Conservation (phyloP, 35 echinoderm and acorn worm genomes). For the Patiria miniata region DNA sequence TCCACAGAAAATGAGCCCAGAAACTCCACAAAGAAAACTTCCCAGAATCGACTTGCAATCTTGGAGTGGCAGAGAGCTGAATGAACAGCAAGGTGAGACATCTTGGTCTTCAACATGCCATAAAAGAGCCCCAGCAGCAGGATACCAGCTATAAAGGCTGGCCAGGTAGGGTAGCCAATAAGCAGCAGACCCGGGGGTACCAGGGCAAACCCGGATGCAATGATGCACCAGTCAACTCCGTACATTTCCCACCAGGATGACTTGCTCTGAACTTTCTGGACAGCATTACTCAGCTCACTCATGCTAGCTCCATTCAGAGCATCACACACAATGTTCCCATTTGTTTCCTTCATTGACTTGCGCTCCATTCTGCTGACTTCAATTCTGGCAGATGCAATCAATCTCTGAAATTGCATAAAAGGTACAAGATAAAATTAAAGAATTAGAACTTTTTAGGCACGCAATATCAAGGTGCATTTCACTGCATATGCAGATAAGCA, state of each 20-base stretch:
- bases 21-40: constrained; percentile 76
- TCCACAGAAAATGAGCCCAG: constrained; percentile 60
- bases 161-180: constrained; percentile 11
- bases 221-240: constrained; percentile 78
- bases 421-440: too few species aligned
- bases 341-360: background rate
- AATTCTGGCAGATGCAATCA: too few species aligned
- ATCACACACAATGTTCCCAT: background rate
- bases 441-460: too few species aligned
- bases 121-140: constrained; percentile 51
- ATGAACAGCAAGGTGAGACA: constrained; percentile 61
- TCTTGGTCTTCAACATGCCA: constrained; percentile 69
- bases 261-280: constrained; percentile 24
- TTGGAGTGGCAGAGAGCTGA: constrained; percentile 72
- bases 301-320: constrained; percentile 20
- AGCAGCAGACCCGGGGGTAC: constrained; percentile 51
- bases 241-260: constrained; percentile 79
- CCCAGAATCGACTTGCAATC: constrained; percentile 64
- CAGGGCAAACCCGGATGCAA: constrained; percentile 39
- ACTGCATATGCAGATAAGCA: too few species aligned
- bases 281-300: constrained; percentile 42
- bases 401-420: too few species aligned
- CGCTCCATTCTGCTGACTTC: background rate
- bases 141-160: constrained; percentile 51
- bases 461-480: too few species aligned